A percentile compares a stretch with the other conserved stretches of the same genome.
Evolutionary conservation across 2,797 vertebrate genomes (phyloP).

Genomic region (Zenarchopterus dispar): DNA sequence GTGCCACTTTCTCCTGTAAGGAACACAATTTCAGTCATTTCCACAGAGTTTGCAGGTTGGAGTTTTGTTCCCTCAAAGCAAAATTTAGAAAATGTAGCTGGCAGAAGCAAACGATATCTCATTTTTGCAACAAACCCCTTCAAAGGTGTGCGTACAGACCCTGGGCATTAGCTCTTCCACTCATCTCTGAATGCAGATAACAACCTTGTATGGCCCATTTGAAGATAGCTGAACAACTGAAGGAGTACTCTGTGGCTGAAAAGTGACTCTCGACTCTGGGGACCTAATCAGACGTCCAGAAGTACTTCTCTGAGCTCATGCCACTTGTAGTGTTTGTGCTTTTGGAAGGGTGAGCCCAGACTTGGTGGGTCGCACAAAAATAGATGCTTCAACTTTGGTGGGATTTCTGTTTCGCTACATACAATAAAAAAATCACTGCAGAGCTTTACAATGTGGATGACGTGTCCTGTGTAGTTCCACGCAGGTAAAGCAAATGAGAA

Average conservation of each 20-base stretch:
- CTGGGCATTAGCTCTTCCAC: slow-evolving; percentile 47
- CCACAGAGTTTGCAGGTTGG: slow-evolving; percentile 15
- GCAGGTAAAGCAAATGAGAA: slow-evolving; percentile 5
- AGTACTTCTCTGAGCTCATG: slow-evolving; percentile 47
- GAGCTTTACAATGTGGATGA: not conserved
- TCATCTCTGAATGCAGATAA: slow-evolving; percentile 62
- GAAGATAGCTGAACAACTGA: slow-evolving; percentile 57
- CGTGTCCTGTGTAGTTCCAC: not conserved
- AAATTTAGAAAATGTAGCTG: slow-evolving; percentile 39
- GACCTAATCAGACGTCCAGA: slow-evolving; percentile 62
- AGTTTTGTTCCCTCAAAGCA: slow-evolving; percentile 44
- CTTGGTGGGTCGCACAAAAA: slow-evolving; percentile 45
- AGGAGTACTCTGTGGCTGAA: slow-evolving; percentile 53
- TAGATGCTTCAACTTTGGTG: slow-evolving; percentile 21
- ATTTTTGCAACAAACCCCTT: slow-evolving; percentile 51
- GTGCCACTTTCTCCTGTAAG: slow-evolving; percentile 22
- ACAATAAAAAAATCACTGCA: not conserved
- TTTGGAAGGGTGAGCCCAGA: slow-evolving; percentile 32
- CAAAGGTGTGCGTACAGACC: slow-evolving; percentile 48
- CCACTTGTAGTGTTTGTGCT: slow-evolving; percentile 43
- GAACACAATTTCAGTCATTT: slow-evolving; percentile 32
- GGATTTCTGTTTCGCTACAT: slow-evolving; percentile 33
- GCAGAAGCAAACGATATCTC: slow-evolving; percentile 48
- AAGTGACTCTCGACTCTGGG: slow-evolving; percentile 44
- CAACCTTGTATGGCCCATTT: slow-evolving; percentile 52